Percentiles rank a stretch among this genome's conserved stretches.
These are phyloP conservation scores for Babylonia areolata DNA, from an alignment of 1,140 invertebrate genomes.

Conservation along the genomic window DNA sequence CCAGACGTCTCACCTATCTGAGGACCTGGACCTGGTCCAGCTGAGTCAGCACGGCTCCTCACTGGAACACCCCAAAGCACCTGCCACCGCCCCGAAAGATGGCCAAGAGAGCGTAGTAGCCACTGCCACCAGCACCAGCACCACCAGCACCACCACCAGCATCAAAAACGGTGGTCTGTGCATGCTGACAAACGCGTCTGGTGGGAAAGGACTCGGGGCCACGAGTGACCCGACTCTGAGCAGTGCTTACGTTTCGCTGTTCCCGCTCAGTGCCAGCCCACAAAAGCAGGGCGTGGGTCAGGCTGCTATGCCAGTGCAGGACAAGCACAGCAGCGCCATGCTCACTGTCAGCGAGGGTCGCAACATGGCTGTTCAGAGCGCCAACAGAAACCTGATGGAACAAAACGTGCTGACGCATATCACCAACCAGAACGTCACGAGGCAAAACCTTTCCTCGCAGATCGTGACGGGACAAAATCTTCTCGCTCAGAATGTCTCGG, in stretches of 20 bases:
- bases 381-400: not conserved
- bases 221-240: not conserved
- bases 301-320: not conserved
- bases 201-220: not conserved
- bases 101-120: not conserved
- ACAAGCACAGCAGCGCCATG: not conserved
- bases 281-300: not conserved
- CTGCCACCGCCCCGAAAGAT: not conserved
- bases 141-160: too few species aligned
- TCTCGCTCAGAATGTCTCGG: not conserved
- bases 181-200: too few species aligned
- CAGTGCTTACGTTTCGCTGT: not conserved
- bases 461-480: not conserved
- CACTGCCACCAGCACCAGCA: too few species aligned
- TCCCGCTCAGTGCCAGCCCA: not conserved
- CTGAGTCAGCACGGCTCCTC: not conserved
- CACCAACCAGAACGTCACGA: not conserved
- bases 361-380: not conserved
- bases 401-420: not conserved
- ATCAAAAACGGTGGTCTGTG: not conserved
- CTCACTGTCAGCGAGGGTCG: not conserved
- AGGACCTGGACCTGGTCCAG: not conserved
- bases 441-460: not conserved
- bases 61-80: not conserved
- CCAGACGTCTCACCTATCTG: not conserved